These are phyloP conservation scores for Deilephila porcellus DNA, from an alignment of 2,888 invertebrate genomes.

Conservation along the genomic window DNA sequence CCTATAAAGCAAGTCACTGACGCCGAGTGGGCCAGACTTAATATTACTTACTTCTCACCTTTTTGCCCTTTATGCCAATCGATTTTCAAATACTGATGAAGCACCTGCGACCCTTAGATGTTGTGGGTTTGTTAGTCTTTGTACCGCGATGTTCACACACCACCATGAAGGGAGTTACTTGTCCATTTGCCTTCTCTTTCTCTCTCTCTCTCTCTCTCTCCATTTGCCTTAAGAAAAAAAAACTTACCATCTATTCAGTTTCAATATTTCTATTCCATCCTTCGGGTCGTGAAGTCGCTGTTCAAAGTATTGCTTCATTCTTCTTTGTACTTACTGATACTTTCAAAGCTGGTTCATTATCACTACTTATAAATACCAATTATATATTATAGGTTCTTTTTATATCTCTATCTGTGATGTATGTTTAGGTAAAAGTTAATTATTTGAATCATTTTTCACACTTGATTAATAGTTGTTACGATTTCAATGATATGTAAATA, in stretches of 20 bases:
- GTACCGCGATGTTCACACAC: no score
- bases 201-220: no score
- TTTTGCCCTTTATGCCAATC: no score
- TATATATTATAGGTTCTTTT: constrained; percentile 47
- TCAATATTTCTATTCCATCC: background rate
- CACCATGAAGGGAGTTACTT: no score
- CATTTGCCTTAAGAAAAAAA: no score
- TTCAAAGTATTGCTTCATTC: background rate
- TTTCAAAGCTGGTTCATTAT: background rate
- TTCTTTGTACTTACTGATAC: background rate
- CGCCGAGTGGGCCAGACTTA: no score
- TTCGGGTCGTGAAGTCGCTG: background rate
- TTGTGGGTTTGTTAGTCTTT: no score
- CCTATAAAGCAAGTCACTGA: background rate
- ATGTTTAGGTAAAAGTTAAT: constrained; percentile 78
- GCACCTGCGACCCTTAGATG: no score
- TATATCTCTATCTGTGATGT: constrained; percentile 82
- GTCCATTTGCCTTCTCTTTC: no score
- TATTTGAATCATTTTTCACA: constrained; percentile 44
- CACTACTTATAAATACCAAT: constrained; percentile 31
- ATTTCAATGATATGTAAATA: constrained; percentile 69
- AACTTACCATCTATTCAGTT: no score
- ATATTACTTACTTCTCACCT: no score
- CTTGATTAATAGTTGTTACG: constrained; percentile 67
- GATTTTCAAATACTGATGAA: no score